phyloP scores from a whole-genome alignment of 2,113 vertebrate genomes.

The Pavo muticus region DNA sequence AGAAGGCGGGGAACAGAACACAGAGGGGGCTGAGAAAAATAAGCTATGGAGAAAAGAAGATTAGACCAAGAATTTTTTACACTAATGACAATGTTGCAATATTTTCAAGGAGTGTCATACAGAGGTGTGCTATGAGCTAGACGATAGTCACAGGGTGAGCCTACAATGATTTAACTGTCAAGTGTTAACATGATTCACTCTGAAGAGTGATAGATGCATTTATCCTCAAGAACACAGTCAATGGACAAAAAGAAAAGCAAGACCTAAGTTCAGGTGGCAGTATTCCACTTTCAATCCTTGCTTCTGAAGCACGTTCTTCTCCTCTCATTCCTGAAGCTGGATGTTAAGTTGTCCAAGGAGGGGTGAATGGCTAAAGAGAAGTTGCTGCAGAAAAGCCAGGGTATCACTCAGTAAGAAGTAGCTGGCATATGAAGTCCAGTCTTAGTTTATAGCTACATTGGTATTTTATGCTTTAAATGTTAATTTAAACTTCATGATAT shows the following conservation, averaged over 20 bases:
- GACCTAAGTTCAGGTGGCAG: not conserved
- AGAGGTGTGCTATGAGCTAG: not conserved
- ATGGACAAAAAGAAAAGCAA: not conserved
- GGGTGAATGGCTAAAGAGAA: not conserved
- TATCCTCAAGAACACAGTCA: not conserved
- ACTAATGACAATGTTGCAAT: not conserved
- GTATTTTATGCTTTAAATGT: not conserved
- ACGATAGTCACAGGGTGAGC: fast-evolving
- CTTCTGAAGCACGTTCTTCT: not conserved
- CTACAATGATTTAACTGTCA: not conserved
- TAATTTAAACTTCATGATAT: not conserved
- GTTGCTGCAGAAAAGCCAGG: not conserved
- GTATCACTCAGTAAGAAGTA: not conserved
- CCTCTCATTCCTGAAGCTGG: not conserved
- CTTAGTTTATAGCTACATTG: not conserved
- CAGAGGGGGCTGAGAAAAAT: not conserved
- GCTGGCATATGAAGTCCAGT: not conserved
- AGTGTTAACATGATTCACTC: not conserved
- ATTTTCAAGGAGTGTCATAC: not conserved
- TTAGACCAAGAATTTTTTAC: not conserved
- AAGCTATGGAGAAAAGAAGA: not conserved
- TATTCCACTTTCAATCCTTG: not conserved
- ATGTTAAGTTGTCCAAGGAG: not conserved
- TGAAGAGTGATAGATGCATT: not conserved
- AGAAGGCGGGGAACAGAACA: not conserved